Evolutionary conservation across 1,140 invertebrate species (phyloP).

Genomic region (Rhizoglyphus robini): DNA sequence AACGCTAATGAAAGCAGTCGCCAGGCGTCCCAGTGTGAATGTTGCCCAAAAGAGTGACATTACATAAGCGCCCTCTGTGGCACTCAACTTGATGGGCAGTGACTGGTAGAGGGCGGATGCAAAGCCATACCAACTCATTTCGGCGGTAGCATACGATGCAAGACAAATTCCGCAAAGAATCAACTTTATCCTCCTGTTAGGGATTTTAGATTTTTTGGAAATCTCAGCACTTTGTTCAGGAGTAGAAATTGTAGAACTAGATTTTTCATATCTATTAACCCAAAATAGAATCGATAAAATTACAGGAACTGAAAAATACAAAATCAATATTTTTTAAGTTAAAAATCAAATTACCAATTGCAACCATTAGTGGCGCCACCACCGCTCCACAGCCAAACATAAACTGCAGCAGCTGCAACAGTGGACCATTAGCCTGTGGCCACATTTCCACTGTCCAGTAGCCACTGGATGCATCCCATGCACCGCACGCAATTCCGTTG

Average conservation of each 20-base stretch:
- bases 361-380: background rate
- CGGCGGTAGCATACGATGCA: background rate
- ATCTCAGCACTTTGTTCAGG: no score
- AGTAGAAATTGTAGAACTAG: no score
- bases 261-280: background rate
- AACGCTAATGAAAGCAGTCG: background rate
- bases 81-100: background rate
- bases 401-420: slow-evolving; percentile 7
- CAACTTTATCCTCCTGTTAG: background rate
- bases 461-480: background rate
- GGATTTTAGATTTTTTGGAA: background rate
- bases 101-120: background rate
- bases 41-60: background rate
- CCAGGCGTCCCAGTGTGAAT: background rate
- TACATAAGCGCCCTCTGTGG: background rate
- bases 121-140: background rate
- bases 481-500: background rate
- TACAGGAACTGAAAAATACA: background rate
- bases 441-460: slow-evolving; percentile 6
- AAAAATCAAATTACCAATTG: background rate
- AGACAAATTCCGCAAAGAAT: background rate
- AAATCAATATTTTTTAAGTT: background rate
- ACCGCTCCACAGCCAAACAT: slow-evolving; percentile 2
- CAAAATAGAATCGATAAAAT: background rate
- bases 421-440: background rate